A percentile compares a stretch with the other conserved stretches of the same genome.
Conservation (phyloP, 1,140 invertebrate genomes). For the Penaeus indicus region DNA sequence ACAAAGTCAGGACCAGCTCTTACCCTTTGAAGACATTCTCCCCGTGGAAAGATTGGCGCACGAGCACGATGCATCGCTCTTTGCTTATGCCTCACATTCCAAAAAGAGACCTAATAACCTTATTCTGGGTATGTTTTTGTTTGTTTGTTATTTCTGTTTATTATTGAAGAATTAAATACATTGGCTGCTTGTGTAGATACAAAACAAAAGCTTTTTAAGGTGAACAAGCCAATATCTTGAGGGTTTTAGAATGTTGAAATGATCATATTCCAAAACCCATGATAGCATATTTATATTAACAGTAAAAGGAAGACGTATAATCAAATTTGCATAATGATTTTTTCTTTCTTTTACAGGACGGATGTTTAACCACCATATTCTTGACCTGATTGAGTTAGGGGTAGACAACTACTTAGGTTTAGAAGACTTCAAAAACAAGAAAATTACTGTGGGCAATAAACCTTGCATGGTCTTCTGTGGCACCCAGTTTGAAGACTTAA, state of each 20-base stretch:
- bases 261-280: too few species aligned
- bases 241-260: too few species aligned
- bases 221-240: too few species aligned
- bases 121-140: slow-evolving; percentile 78
- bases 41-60: slow-evolving; percentile 86
- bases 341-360: slow-evolving; percentile 74
- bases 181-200: too few species aligned
- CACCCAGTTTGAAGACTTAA: slow-evolving; percentile 86
- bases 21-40: slow-evolving; percentile 87
- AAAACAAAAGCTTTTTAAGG: too few species aligned
- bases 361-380: slow-evolving; percentile 88
- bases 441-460: slow-evolving; percentile 86
- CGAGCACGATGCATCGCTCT: slow-evolving; percentile 90
- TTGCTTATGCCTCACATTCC: slow-evolving; percentile 89
- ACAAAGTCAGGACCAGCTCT: slow-evolving; percentile 85
- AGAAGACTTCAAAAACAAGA: slow-evolving; percentile 83
- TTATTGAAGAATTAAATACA: too few species aligned
- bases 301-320: neutral
- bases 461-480: slow-evolving; percentile 95
- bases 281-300: too few species aligned
- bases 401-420: slow-evolving; percentile 86
- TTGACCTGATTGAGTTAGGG: slow-evolving; percentile 98
- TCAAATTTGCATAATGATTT: neutral
- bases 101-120: slow-evolving; percentile 97
- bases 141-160: too few species aligned